Conservation (phyloP, 2,888 invertebrate genomes). For the Melipona beecheii region DNA sequence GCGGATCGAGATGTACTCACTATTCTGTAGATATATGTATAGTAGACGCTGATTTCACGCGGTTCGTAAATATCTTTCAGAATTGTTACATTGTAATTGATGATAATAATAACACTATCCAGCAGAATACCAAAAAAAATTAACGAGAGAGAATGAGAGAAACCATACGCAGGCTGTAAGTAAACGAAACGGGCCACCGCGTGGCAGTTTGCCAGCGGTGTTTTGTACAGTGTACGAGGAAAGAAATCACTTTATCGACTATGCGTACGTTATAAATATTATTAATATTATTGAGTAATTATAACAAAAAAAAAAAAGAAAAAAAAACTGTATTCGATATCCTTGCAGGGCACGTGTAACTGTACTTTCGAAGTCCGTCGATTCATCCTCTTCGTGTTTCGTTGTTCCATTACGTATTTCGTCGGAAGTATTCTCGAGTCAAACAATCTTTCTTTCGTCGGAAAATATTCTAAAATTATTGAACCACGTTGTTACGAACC, state of each 20-base stretch:
- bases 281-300: constrained; percentile 77
- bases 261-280: constrained; percentile 81
- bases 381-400: constrained; percentile 43
- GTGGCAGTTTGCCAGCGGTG: constrained; percentile 32
- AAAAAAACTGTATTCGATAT: constrained; percentile 73
- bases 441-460: background rate
- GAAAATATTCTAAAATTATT: too few relatives aligned
- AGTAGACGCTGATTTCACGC: constrained; percentile 79
- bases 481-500: background rate
- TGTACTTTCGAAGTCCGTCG: constrained; percentile 60
- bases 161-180: constrained; percentile 69
- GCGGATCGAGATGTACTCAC: constrained; percentile 77
- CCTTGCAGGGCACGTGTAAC: constrained; percentile 70
- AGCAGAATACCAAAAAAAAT: constrained; percentile 73
- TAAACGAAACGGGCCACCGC: constrained; percentile 45
- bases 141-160: background rate
- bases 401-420: background rate
- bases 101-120: constrained; percentile 78
- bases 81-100: constrained; percentile 80
- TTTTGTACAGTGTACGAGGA: constrained; percentile 80
- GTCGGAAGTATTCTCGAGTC: too few relatives aligned
- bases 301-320: constrained; percentile 57
- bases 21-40: constrained; percentile 84
- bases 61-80: constrained; percentile 78
- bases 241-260: constrained; percentile 76